A percentile compares a stretch with the other conserved stretches of the same genome.
phyloP scores from a whole-genome alignment of 2,797 vertebrate species.

The Netta rufina region DNA sequence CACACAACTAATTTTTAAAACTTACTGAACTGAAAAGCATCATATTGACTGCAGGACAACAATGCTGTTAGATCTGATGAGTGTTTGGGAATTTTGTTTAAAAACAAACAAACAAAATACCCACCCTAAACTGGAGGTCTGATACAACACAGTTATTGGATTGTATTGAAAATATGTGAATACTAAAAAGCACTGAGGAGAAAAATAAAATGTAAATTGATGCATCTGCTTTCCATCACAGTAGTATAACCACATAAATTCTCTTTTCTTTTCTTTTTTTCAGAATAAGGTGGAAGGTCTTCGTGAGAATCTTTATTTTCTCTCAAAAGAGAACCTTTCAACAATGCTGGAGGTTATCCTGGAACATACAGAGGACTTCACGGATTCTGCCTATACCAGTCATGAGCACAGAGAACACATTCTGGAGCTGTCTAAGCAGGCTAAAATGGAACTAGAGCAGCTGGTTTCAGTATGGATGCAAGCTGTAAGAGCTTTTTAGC shows the following conservation, averaged over 20 bases:
- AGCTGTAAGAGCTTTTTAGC: constrained; percentile 84
- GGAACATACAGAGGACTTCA: constrained; percentile 96
- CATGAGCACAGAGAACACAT: constrained; percentile 96
- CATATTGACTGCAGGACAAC: background rate
- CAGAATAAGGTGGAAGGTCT: constrained; percentile 91
- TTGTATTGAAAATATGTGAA: background rate
- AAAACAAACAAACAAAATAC: background rate
- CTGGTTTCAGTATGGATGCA: constrained; percentile 89
- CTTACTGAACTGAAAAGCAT: background rate
- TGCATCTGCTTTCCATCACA: background rate
- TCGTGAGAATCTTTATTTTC: constrained; percentile 87
- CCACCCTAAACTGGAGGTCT: background rate
- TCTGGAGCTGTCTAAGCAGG: constrained; percentile 88
- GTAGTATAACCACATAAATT: background rate
- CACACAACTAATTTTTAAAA: background rate
- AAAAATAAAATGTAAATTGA: background rate
- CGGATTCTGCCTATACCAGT: constrained; percentile 96
- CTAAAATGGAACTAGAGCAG: constrained; percentile 89
- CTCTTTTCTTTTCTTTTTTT: constrained; percentile 6
- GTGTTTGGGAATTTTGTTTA: background rate
- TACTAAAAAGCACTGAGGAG: background rate
- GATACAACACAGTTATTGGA: background rate
- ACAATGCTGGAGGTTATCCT: constrained; percentile 88
- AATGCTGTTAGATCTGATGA: background rate
- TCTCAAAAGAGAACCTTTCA: constrained; percentile 86